Conservation (phyloP, 2,888 invertebrate genomes). For the Norana najaformis region DNA sequence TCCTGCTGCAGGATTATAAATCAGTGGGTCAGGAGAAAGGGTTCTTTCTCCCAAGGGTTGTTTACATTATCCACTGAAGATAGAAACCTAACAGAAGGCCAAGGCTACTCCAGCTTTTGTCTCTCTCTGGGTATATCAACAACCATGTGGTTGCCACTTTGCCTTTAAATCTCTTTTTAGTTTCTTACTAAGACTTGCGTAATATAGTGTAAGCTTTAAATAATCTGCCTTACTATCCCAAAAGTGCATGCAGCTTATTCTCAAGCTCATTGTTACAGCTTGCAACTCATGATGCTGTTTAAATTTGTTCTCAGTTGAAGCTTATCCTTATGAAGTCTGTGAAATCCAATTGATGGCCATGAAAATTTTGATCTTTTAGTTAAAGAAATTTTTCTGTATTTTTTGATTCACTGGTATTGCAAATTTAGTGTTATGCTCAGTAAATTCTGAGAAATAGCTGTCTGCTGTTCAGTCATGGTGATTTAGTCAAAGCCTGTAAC, state of each 20-base stretch:
- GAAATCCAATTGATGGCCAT: background rate
- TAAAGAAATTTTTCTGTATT: background rate
- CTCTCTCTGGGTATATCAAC: background rate
- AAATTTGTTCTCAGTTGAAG: background rate
- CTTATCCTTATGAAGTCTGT: background rate
- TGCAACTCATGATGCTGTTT: background rate
- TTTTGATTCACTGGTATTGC: background rate
- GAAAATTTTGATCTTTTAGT: background rate
- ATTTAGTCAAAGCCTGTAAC: background rate
- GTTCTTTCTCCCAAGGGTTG: background rate
- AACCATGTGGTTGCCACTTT: background rate
- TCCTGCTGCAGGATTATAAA: constrained; percentile 13
- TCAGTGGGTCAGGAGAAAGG: constrained; percentile 13
- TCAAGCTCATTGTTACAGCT: background rate
- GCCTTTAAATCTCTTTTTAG: background rate
- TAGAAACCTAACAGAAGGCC: background rate
- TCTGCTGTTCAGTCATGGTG: background rate
- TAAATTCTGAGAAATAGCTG: background rate
- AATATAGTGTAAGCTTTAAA: background rate
- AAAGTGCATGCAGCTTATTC: background rate
- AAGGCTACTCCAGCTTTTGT: background rate
- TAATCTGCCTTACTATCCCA: background rate
- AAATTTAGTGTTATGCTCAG: background rate
- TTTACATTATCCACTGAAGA: background rate
- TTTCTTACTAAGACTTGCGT: background rate